Evolutionary conservation across 2,113 vertebrate species (phyloP), one percentile per base, ranked within the genome.

Genomic region (Dromaius novaehollandiae): DNA sequence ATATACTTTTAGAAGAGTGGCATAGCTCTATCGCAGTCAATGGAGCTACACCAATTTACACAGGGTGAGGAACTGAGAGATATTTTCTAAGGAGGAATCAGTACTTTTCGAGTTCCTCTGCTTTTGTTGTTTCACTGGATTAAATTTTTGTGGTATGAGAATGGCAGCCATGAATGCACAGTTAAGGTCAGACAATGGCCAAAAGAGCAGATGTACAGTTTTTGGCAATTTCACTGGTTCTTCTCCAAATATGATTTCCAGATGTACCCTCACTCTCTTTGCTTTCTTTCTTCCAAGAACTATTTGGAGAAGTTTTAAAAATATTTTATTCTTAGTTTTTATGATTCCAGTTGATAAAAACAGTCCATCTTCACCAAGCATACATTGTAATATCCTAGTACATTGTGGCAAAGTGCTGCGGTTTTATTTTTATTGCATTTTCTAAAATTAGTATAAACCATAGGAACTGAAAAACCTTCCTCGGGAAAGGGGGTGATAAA

Each of bases 401-500:
- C 30, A n/a, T 77, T 87, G 94, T 96, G 94, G 95, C 95, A 96
- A 96, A 93, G 60, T 69, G 80, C 42, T 63, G 80, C 0, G 17
- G 65, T 74, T 96, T 97, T 95, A 93, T 95, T 94, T 96, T 94
- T 90, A 96, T 89, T 98, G 60, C 13, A 6, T 97, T 98, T 98
- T 95, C 97, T 98, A 96, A 98, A 98, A 97, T 98, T 98, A 98
- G 96, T 96, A 96, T 96, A 90, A 98, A 96, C 73, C 83, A 95
- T 79, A 97, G 91, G 95, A 87, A 63, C 66, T 64, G 46, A 97
- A 98, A 98, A 98, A 95, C 96, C 89, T 97, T 97, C 60, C 93
- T 97, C 94, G 96, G 96, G 94, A 97, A 97, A 96, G 82, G 82
- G 73, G 88, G 94, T 96, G 97, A 98, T 97, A 97, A 97, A 97